Evolutionary conservation across 1,140 invertebrate species (phyloP).

Genomic region (Batillaria attramentaria): DNA sequence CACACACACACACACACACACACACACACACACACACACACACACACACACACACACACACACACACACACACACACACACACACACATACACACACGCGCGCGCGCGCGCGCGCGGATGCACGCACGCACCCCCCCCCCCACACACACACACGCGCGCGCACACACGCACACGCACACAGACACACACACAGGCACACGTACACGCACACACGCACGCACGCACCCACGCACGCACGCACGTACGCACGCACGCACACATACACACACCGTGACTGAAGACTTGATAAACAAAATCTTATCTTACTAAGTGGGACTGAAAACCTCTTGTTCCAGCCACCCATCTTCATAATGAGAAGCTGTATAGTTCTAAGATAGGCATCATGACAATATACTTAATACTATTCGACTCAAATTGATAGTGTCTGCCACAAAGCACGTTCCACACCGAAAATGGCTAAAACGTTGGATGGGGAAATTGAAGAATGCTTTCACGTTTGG

Average conservation of each 20-base stretch:
- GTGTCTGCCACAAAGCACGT: too few species aligned
- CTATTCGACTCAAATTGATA: too few species aligned
- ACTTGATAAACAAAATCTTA: too few species aligned
- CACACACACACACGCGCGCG: constrained; percentile 9
- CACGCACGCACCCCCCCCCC: neutral
- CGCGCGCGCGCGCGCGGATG: constrained; percentile 1
- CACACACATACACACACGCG: neutral
- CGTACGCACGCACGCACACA: constrained; percentile 4
- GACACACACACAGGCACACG: constrained; percentile 18
- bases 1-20: neutral
- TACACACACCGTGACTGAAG: neutral
- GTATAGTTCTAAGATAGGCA: too few species aligned
- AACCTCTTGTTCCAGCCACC: too few species aligned
- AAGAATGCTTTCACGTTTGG: too few species aligned
- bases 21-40: neutral
- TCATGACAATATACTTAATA: too few species aligned
- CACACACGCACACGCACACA: constrained; percentile 11
- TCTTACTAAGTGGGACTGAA: too few species aligned
- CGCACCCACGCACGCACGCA: constrained; percentile 15
- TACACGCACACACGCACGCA: constrained; percentile 20
- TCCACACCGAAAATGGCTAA: too few species aligned
- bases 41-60: neutral
- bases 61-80: neutral
- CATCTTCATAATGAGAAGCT: too few species aligned
- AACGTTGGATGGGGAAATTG: too few species aligned